These are phyloP conservation scores for Hycleus cichorii DNA, from an alignment of 1,140 invertebrate species.

Conservation along the genomic window DNA sequence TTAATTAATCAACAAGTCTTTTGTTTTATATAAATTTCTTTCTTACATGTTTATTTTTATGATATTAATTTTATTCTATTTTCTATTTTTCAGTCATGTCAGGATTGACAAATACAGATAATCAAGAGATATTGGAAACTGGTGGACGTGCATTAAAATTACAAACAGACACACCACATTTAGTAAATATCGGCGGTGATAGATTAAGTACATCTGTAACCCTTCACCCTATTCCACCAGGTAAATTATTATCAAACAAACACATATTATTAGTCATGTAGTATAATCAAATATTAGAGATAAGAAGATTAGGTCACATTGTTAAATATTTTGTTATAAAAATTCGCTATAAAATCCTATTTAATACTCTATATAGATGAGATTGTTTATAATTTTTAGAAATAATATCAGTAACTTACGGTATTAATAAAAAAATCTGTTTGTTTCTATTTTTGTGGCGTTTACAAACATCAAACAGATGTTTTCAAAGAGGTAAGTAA, in stretches of 20 bases:
- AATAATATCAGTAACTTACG: no score
- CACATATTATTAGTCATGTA: background rate
- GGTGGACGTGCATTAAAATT: constrained; percentile 61
- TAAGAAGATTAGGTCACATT: background rate
- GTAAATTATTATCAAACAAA: constrained; percentile 40
- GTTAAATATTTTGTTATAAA: background rate
- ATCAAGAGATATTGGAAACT: constrained; percentile 41
- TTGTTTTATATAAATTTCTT: background rate
- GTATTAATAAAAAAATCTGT: no score
- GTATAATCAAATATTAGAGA: background rate
- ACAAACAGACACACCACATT: constrained; percentile 78
- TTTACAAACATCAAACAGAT: constrained; percentile 7
- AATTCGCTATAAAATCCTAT: no score
- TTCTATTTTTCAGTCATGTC: constrained; percentile 35
- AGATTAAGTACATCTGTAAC: constrained; percentile 84
- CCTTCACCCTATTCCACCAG: constrained; percentile 73
- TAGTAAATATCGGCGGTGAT: constrained; percentile 82
- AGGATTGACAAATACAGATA: constrained; percentile 39
- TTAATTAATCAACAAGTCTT: no score
- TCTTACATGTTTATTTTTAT: background rate
- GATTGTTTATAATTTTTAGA: background rate
- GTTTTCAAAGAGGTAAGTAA: constrained; percentile 2
- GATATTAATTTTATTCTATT: no score
- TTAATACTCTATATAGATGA: background rate
- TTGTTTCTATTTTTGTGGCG: constrained; percentile 5